Evolutionary conservation across 2,113 vertebrate species (phyloP).

Genomic region (Percina caprodes): DNA sequence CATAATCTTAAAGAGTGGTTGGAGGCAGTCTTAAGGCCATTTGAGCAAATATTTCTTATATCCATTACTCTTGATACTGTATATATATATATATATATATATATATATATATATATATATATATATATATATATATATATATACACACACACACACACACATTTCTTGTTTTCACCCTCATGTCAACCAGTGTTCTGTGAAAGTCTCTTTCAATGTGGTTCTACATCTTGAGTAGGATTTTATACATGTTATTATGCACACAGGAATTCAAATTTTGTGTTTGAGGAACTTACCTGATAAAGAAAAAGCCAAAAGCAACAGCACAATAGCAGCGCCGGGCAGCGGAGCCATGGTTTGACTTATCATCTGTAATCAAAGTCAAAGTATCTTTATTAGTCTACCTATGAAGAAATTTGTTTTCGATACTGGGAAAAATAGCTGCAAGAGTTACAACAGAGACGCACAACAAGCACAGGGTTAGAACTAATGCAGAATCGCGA

Average conservation of each 20-base stretch:
- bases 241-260: not conserved
- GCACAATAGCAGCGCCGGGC: constrained; percentile 11
- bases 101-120: too few species aligned
- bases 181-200: not conserved
- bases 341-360: constrained; percentile 56
- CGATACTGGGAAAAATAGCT: too few species aligned
- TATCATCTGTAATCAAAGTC: constrained; percentile 35
- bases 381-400: too few species aligned
- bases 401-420: too few species aligned
- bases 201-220: not conserved
- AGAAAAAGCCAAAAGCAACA: constrained; percentile 63
- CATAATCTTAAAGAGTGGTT: not conserved
- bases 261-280: not conserved
- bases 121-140: too few species aligned
- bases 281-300: constrained; percentile 61
- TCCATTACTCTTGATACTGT: too few species aligned
- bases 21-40: not conserved
- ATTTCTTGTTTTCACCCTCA: not conserved
- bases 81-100: too few species aligned
- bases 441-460: too few species aligned
- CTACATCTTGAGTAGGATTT: not conserved
- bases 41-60: not conserved
- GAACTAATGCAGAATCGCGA: constrained; percentile 14
- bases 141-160: too few species aligned
- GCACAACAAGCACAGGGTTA: too few species aligned